A percentile compares a stretch with the other conserved stretches of the same genome.
Conservation (phyloP, 2,888 invertebrate genomes). For the Platerodrilus igneus region DNA sequence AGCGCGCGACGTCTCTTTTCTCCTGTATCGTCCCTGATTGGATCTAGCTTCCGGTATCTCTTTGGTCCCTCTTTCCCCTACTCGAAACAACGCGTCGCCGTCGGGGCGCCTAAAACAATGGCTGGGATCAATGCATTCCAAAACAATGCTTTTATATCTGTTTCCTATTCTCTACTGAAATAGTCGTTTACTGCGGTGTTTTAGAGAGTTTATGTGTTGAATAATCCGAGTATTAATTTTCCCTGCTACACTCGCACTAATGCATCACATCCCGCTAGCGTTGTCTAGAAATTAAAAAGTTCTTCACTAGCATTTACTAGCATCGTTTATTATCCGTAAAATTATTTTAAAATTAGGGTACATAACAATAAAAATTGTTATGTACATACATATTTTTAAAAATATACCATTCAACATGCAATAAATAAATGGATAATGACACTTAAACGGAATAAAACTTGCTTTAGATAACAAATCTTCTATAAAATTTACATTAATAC, state of each 20-base stretch:
- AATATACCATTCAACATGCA: no score
- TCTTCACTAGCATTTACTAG: no score
- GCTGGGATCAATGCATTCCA: slow-evolving; percentile 26
- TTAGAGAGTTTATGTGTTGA: slow-evolving; percentile 22
- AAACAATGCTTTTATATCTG: slow-evolving; percentile 25
- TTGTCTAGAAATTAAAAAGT: no score
- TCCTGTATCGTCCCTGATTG: slow-evolving; percentile 35
- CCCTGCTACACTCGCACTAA: no score
- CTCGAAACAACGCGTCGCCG: slow-evolving; percentile 21
- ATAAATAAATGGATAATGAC: slow-evolving; percentile 20
- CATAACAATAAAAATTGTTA: no score
- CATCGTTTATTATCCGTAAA: no score
- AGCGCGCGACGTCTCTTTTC: slow-evolving; percentile 26
- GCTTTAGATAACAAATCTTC: slow-evolving; percentile 10
- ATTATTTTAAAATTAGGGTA: no score
- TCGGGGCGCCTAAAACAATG: slow-evolving; percentile 27
- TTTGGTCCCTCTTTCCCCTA: slow-evolving; percentile 24
- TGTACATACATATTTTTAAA: no score
- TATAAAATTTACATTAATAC: slow-evolving; percentile 10
- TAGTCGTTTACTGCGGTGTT: slow-evolving; percentile 22
- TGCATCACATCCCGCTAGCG: no score
- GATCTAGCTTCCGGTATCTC: slow-evolving; percentile 40
- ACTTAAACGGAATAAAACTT: slow-evolving; percentile 22
- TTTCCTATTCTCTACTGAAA: slow-evolving; percentile 22
- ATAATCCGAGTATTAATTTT: slow-evolving; percentile 18